Base-by-base conservation (phyloP, 2,113 vertebrate species). In the Sitta europaea region DNA sequence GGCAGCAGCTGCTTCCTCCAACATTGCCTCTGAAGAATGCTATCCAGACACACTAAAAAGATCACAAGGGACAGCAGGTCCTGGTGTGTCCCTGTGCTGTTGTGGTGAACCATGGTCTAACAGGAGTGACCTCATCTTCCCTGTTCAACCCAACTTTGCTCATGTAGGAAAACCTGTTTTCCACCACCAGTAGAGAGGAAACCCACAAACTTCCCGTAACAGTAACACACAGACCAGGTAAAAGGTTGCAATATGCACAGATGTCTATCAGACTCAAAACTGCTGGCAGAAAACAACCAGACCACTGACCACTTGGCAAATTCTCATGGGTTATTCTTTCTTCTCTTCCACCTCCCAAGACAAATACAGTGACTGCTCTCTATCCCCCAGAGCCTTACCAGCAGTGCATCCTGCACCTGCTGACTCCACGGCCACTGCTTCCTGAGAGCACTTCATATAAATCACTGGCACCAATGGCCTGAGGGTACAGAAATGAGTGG, bases 341-440 rank as follows among this genome's bases (percentile, higher is more conserved):
- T 59, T 36, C 13, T 51, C 50, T 78, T 84, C 25, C 19, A 38
- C 20, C 9, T 71, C 36, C 51, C 18, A 29, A 38, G 27, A 57
- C n/a, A 90, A 80, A 43, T 15, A 38, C 21, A 51, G 20, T 11
- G 17, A 58, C 19, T 68, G 13, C 5, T 76, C 22, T 76, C 20
- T 57, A 53, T 22, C 4, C 5, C 14, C 35, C 47, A 48, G 10
- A 70, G 29, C 14, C 14, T 14, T 14, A 31, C 14, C 29, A 54
- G 14, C 35, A 86, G 25, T 18, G 35, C 17, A 14, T 91, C 43
- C 48, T 45, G 16, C 15, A 73, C 11, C 12, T 21, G 10, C 36
- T 47, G 50, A 42, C 40, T 48, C 33, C 22, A n/a, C 0, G 0
- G 67, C 8, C 43, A 65, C 15, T 10, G 18, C 8, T 61, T 70